A percentile compares a stretch with the other conserved stretches of the same genome.
phyloP scores from a whole-genome alignment of 2,888 invertebrate species.

The Gortyna flavago region DNA sequence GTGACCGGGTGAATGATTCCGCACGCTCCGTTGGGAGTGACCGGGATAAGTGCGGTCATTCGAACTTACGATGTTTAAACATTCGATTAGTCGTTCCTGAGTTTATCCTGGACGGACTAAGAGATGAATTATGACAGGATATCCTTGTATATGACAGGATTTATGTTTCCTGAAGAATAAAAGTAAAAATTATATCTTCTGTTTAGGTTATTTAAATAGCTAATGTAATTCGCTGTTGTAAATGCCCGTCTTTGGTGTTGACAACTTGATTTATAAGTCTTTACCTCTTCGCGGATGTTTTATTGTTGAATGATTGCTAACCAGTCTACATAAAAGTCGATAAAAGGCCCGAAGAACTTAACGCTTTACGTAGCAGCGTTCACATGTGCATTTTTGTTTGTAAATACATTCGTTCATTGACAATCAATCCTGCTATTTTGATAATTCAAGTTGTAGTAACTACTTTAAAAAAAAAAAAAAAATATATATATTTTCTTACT shows the following conservation, averaged over 20 bases:
- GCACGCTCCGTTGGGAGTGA: conserved; percentile 81
- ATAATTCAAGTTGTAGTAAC: not conserved
- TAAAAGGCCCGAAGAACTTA: not conserved
- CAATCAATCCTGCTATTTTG: no score
- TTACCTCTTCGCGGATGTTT: not conserved
- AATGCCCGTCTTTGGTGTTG: not conserved
- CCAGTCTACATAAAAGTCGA: not conserved
- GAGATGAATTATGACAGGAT: conserved; percentile 27
- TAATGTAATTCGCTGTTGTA: conserved; percentile 4
- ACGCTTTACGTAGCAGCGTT: not conserved
- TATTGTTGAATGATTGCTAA: not conserved
- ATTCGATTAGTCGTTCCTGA: conserved; percentile 58
- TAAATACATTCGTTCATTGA: not conserved
- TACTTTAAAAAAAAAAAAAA: no score
- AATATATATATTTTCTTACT: no score
- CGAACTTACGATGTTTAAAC: conserved; percentile 63
- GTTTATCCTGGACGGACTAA: conserved; percentile 37
- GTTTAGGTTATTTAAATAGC: conserved; percentile 5
- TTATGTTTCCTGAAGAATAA: conserved; percentile 34
- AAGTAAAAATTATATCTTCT: conserved; percentile 23
- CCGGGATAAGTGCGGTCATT: conserved; percentile 75
- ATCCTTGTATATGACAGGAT: conserved; percentile 20
- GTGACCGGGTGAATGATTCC: conserved; percentile 83
- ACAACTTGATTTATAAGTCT: conserved; percentile 10
- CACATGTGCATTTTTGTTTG: no score